Percentiles rank a stretch among this genome's conserved stretches.
phyloP scores from a whole-genome alignment of 2,888 invertebrate genomes.

The Teleiodes luculella region DNA sequence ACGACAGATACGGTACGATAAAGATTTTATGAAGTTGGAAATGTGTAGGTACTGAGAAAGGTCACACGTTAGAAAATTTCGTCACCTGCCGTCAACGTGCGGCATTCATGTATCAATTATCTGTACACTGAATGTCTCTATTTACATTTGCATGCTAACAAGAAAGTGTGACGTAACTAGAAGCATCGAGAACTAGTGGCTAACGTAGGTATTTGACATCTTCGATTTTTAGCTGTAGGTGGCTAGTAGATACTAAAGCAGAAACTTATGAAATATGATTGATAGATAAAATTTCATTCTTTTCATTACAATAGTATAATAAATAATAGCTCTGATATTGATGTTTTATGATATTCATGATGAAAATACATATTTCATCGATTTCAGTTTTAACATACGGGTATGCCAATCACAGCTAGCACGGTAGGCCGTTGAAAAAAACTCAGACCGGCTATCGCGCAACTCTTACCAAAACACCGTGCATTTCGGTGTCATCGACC shows the following conservation, averaged over 20 bases:
- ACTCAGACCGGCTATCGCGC: constrained; percentile 18
- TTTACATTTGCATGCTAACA: constrained; percentile 46
- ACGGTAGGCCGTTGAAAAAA: not conserved
- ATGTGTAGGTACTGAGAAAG: not conserved
- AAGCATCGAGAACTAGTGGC: not conserved
- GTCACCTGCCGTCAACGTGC: constrained; percentile 29
- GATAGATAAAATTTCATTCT: no score
- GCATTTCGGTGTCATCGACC: constrained; percentile 51
- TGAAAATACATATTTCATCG: no score
- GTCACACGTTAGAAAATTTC: constrained; percentile 26
- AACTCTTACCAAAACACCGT: constrained; percentile 30
- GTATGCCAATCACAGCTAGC: no score
- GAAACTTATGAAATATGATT: no score
- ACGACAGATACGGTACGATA: no score
- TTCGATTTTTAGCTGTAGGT: no score
- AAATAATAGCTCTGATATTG: no score
- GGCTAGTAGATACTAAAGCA: no score
- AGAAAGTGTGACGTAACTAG: constrained; percentile 35
- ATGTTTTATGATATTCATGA: no score
- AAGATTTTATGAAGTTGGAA: no score
- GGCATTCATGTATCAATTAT: constrained; percentile 46
- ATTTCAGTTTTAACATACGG: no score
- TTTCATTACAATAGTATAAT: no score
- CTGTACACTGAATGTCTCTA: constrained; percentile 41
- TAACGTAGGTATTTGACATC: not conserved